Percentiles rank a stretch among this genome's conserved stretches.
Conservation (phyloP, 2,113 vertebrate genomes). For the Ageneiosus marmoratus region DNA sequence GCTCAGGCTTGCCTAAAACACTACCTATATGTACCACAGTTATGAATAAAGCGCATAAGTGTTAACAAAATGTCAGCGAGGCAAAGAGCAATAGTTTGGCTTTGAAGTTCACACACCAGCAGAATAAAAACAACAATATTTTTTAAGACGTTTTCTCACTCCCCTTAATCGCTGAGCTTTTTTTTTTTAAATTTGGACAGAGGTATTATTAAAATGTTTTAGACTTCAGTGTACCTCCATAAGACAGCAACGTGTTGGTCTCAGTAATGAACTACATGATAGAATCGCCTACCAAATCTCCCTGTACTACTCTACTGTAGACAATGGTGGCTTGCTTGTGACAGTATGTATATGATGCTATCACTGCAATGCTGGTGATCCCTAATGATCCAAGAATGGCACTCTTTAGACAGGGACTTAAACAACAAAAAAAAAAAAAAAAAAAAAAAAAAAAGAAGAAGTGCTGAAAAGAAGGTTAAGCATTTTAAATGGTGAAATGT, state of each 20-base stretch:
- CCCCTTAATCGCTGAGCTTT: neutral
- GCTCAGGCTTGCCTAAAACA: slow-evolving; percentile 8
- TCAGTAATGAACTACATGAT: neutral
- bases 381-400: neutral
- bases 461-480: neutral
- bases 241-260: neutral
- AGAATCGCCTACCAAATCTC: neutral
- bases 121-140: neutral
- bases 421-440: too few relatives aligned
- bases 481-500: slow-evolving; percentile 3
- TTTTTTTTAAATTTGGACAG: neutral
- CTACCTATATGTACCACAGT: neutral
- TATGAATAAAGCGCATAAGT: neutral
- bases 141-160: neutral
- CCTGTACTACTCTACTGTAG: neutral
- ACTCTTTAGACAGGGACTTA: neutral
- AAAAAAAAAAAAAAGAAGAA: neutral
- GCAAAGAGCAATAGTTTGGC: slow-evolving; percentile 14
- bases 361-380: neutral
- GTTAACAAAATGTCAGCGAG: neutral
- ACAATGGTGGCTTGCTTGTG: neutral
- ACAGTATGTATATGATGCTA: slow-evolving; percentile 1
- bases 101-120: slow-evolving; percentile 23
- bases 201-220: neutral
- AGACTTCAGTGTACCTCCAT: neutral